A percentile compares a stretch with the other conserved stretches of the same genome.
Conservation (phyloP, 2,113 vertebrate genomes). For the Cryptomyrus ogoouensis region DNA sequence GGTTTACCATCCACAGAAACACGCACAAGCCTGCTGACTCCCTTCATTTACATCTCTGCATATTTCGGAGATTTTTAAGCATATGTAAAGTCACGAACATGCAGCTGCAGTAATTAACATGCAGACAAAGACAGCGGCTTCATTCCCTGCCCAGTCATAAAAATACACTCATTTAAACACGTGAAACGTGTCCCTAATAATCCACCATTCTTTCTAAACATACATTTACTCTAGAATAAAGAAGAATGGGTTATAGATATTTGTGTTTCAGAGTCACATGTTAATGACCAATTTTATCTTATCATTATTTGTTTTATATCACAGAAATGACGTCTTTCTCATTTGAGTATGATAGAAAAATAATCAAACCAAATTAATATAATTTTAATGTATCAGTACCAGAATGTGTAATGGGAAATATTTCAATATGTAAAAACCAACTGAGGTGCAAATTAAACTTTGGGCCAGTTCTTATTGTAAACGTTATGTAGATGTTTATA, state of each 20-base stretch:
- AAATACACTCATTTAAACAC: not conserved
- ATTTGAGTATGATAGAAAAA: not conserved
- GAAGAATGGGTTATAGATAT: not conserved
- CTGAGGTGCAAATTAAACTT: not conserved
- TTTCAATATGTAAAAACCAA: not conserved
- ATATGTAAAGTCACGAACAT: not conserved
- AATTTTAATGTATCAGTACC: not conserved
- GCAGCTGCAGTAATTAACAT: slow-evolving; percentile 4
- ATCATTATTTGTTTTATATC: not conserved
- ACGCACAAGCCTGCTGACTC: not conserved
- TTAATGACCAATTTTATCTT: slow-evolving; percentile 5
- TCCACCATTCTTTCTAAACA: not conserved
- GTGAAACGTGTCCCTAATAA: not conserved
- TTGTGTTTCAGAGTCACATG: not conserved
- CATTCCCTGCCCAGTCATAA: not conserved
- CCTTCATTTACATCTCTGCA: not conserved
- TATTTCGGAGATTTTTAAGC: not conserved
- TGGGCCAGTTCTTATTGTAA: not conserved
- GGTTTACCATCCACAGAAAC: not conserved
- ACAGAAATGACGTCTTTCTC: not conserved
- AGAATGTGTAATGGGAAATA: not conserved
- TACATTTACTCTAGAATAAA: not conserved
- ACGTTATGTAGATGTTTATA: not conserved
- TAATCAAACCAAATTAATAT: not conserved
- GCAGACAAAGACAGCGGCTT: not conserved